phyloP scores from a whole-genome alignment of 2,888 invertebrate species.

The Drosophila recens region DNA sequence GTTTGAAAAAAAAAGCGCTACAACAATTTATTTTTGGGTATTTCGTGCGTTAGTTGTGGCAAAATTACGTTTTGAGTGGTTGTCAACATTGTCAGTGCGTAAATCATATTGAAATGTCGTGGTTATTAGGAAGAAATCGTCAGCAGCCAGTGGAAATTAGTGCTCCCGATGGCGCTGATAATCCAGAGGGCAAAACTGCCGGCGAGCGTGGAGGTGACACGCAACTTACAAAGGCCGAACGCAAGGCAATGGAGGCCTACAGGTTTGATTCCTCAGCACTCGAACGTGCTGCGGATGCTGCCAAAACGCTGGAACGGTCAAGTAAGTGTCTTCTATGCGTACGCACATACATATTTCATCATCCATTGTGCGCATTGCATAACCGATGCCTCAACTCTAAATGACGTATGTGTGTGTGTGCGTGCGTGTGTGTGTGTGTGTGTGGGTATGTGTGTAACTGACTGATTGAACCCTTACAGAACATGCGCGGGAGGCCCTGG shows the following conservation, averaged over 20 bases:
- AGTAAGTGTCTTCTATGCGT: constrained; percentile 86
- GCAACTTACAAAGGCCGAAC: constrained; percentile 88
- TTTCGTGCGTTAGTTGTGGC: constrained; percentile 43
- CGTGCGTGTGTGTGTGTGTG: constrained; percentile 14
- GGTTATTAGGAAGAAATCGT: constrained; percentile 94
- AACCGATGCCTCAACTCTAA: constrained; percentile 48
- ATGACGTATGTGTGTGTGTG: constrained; percentile 16
- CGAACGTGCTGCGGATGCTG: constrained; percentile 98
- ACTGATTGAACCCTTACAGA: constrained; percentile 86
- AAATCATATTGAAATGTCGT: constrained; percentile 89
- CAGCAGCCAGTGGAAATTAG: constrained; percentile 83
- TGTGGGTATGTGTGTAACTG: constrained; percentile 8
- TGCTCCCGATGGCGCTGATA: constrained; percentile 85
- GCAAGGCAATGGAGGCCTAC: constrained; percentile 93
- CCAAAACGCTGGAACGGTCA: constrained; percentile 96
- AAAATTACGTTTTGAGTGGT: constrained; percentile 61
- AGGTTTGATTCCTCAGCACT: constrained; percentile 98
- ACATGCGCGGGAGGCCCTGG: constrained; percentile 97
- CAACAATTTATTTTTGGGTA: constrained; percentile 25
- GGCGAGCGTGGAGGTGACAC: constrained; percentile 87
- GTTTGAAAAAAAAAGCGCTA: constrained; percentile 34
- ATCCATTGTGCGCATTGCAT: constrained; percentile 62
- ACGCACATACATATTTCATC: constrained; percentile 42
- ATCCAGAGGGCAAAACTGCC: constrained; percentile 86
- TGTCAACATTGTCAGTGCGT: constrained; percentile 36